Evolutionary conservation across 1,140 invertebrate species (phyloP).

Genomic region (Drosophila saltans): DNA sequence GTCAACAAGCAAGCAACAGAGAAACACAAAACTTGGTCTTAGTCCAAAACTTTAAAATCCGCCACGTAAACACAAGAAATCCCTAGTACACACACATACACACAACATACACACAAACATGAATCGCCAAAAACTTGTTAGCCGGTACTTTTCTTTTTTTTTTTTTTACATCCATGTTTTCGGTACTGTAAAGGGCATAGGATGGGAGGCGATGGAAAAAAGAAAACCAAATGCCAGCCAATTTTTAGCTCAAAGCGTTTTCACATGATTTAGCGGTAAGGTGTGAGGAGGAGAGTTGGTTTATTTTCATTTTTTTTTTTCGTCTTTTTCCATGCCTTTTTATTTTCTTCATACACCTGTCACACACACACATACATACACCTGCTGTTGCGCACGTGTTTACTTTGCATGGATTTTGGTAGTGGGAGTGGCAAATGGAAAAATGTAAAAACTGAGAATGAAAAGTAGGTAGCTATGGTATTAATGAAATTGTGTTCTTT

Average conservation of each 20-base stretch:
- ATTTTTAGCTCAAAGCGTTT: constrained; percentile 66
- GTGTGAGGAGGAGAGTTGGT: constrained; percentile 5
- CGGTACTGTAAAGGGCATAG: not conserved
- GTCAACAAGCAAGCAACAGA: constrained; percentile 23
- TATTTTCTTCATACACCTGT: constrained; percentile 56
- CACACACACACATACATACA: constrained; percentile 22
- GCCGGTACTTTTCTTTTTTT: constrained; percentile 16
- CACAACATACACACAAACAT: constrained; percentile 21
- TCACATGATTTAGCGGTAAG: constrained; percentile 64
- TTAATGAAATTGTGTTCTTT: constrained; percentile 35
- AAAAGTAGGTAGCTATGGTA: constrained; percentile 10
- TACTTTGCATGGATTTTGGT: constrained; percentile 3
- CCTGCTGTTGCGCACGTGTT: constrained; percentile 5
- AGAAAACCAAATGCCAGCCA: constrained; percentile 24
- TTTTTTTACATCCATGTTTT: constrained; percentile 26
- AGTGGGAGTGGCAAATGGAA: constrained; percentile 14
- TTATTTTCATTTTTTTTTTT: constrained; percentile 23
- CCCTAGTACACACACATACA: not conserved
- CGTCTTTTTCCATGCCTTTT: constrained; percentile 12
- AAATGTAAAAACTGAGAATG: not conserved
- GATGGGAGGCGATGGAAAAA: not conserved
- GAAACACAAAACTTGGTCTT: constrained; percentile 17
- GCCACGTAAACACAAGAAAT: constrained; percentile 29
- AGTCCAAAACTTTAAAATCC: constrained; percentile 36
- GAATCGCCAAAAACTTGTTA: constrained; percentile 45